A percentile compares a stretch with the other conserved stretches of the same genome.
Evolutionary conservation across 2,797 vertebrate genomes (phyloP).

Genomic region (Cheirogaleus major): DNA sequence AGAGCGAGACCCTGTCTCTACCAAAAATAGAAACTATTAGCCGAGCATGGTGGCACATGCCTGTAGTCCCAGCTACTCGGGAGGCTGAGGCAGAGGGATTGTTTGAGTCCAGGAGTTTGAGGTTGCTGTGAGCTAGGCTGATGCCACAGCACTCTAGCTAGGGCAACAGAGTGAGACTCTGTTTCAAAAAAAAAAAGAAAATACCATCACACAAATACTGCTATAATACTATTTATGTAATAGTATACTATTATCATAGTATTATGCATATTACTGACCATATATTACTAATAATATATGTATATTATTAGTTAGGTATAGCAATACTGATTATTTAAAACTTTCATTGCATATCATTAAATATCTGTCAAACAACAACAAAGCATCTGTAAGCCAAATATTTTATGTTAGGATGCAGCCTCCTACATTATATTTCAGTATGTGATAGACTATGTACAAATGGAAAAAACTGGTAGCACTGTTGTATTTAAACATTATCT

Average conservation of each 20-base stretch:
- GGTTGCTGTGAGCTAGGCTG: too few relatives aligned
- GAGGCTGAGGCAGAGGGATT: too few relatives aligned
- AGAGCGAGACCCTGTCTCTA: too few relatives aligned
- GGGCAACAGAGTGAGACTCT: too few relatives aligned
- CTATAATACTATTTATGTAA: background rate
- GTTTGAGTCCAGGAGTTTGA: too few relatives aligned
- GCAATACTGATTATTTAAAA: background rate
- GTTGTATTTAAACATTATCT: constrained; percentile 11
- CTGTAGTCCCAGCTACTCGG: too few relatives aligned
- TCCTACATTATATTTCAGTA: background rate
- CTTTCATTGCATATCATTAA: background rate
- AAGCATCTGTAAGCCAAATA: background rate
- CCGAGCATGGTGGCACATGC: too few relatives aligned
- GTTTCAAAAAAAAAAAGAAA: too few relatives aligned
- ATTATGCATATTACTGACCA: background rate
- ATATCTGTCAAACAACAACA: background rate
- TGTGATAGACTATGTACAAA: background rate
- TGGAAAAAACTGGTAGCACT: background rate
- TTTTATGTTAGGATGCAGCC: background rate
- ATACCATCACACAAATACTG: background rate
- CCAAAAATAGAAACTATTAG: too few relatives aligned
- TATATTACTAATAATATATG: background rate
- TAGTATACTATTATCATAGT: background rate
- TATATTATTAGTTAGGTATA: background rate
- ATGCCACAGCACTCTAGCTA: too few relatives aligned